Percentiles rank a stretch among this genome's conserved stretches.
Evolutionary conservation across 2,113 vertebrate genomes (phyloP).

Genomic region (Zingel zingel): DNA sequence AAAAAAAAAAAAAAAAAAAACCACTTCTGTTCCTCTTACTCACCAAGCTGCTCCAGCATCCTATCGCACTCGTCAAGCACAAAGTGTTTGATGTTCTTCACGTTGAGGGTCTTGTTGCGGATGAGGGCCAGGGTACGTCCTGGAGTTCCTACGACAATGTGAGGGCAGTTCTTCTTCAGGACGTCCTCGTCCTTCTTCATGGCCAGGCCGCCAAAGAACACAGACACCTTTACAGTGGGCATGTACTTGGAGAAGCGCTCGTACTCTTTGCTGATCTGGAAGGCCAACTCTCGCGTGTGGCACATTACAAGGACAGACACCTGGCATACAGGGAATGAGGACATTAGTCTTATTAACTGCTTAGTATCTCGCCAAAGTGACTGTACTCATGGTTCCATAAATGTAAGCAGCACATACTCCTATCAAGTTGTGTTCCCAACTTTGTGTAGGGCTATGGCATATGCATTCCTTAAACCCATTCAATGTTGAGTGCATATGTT

Average conservation of each 20-base stretch:
- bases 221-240: conserved; percentile 89
- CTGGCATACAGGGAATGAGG: conserved; percentile 56
- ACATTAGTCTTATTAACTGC: background rate
- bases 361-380: background rate
- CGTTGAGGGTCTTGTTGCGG: conserved; percentile 86
- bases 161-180: conserved; percentile 90
- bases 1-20: no score
- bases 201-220: conserved; percentile 90
- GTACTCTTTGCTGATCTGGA: conserved; percentile 94
- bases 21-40: conserved; percentile 51
- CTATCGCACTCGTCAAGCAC: conserved; percentile 93
- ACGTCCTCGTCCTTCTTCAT: conserved; percentile 92
- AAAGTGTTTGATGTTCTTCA: conserved; percentile 92
- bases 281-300: conserved; percentile 91
- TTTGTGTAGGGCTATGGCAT: background rate
- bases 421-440: background rate
- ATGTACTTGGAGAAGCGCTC: conserved; percentile 94
- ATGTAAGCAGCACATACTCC: background rate
- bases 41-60: conserved; percentile 92
- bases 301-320: conserved; percentile 92
- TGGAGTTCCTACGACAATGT: conserved; percentile 91
- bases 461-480: background rate
- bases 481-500: background rate
- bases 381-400: background rate
- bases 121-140: conserved; percentile 89